These are phyloP conservation scores for Lethocerus indicus DNA, from an alignment of 1,140 invertebrate species.

Conservation along the genomic window DNA sequence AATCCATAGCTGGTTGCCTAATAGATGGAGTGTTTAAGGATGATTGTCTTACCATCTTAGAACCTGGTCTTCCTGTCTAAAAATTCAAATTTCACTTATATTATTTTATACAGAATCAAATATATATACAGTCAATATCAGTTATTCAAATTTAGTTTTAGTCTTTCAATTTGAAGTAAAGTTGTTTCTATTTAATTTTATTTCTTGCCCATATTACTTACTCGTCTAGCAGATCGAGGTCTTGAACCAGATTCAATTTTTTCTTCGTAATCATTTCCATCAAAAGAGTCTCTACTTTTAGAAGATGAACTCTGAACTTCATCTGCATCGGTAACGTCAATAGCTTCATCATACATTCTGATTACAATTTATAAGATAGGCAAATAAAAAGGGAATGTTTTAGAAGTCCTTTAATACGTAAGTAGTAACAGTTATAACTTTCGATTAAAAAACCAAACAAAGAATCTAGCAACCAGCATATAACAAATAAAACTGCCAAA, in stretches of 20 bases:
- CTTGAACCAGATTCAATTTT: no score
- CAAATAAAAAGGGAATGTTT: no score
- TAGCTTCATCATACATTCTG: slow-evolving; percentile 18
- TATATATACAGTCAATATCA: neutral
- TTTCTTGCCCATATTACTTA: no score
- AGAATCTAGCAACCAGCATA: neutral
- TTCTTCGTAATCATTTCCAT: no score
- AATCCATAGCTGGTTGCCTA: slow-evolving; percentile 2
- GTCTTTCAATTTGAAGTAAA: no score
- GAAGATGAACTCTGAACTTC: slow-evolving; percentile 16
- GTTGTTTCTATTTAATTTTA: no score
- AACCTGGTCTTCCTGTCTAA: neutral
- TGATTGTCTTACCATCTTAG: neutral
- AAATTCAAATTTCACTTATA: slow-evolving; percentile 1
- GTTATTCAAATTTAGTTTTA: neutral
- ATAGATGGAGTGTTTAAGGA: neutral
- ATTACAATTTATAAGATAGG: no score
- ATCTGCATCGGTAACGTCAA: slow-evolving; percentile 18
- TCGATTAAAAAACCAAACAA: no score
- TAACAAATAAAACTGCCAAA: neutral
- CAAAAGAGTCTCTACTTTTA: no score
- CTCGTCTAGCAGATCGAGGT: no score
- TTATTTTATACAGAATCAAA: neutral
- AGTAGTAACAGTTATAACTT: no score
- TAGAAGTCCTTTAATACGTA: no score